phyloP scores from a whole-genome alignment of 2,888 invertebrate genomes.

The Phania funesta region DNA sequence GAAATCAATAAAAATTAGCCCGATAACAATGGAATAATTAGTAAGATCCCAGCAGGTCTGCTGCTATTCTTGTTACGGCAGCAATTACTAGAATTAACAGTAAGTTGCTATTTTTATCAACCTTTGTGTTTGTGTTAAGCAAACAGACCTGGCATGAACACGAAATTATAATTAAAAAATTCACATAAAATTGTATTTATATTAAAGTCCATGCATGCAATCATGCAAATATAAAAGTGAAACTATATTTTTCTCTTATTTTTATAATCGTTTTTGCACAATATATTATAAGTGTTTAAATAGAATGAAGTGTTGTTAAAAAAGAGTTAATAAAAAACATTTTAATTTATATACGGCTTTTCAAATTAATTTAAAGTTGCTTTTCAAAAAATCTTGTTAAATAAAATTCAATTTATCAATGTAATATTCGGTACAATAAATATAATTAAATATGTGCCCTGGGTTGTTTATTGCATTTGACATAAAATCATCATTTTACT shows the following conservation, averaged over 20 bases:
- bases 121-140: constrained; percentile 5
- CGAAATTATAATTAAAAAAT: constrained; percentile 52
- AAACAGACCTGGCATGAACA: constrained; percentile 50
- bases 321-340: constrained; percentile 43
- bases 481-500: not conserved
- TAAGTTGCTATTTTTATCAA: not conserved
- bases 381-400: not conserved
- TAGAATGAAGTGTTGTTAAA: constrained; percentile 45
- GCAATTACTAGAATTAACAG: not conserved
- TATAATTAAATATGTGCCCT: not conserved
- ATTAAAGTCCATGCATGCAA: not conserved
- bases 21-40: not conserved
- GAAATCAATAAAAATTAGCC: not conserved
- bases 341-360: not conserved
- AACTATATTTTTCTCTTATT: constrained; percentile 26
- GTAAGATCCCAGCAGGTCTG: not conserved
- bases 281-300: constrained; percentile 32
- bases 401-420: not conserved
- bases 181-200: not conserved
- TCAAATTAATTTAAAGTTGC: constrained; percentile 6
- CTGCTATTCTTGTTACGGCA: not conserved
- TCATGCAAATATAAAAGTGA: constrained; percentile 33
- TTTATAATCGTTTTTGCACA: constrained; percentile 1
- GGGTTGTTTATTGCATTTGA: not conserved
- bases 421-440: not conserved